A percentile compares a stretch with the other conserved stretches of the same genome.
These are phyloP conservation scores for Arenaria interpres DNA, from an alignment of 2,113 vertebrate genomes.

Conservation along the genomic window DNA sequence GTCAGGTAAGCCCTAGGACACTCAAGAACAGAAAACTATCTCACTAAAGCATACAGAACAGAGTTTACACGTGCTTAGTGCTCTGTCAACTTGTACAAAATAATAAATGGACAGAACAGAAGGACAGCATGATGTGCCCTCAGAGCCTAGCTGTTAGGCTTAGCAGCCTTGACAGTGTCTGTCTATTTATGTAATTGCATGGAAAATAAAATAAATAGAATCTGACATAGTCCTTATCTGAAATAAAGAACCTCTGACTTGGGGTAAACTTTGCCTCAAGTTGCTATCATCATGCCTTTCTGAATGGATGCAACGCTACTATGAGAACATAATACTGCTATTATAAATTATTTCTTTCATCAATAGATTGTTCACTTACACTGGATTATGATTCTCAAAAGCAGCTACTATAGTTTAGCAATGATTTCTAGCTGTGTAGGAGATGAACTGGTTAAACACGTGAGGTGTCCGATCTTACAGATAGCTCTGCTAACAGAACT, in stretches of 20 bases:
- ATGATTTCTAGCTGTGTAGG: neutral
- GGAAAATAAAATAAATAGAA: conserved; percentile 46
- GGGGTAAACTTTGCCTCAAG: conserved; percentile 40
- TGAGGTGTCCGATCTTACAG: neutral
- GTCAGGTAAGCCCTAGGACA: conserved; percentile 18
- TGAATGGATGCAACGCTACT: conserved; percentile 11
- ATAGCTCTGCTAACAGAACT: neutral
- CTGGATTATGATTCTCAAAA: conserved; percentile 36
- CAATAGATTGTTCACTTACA: neutral
- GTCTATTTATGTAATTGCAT: conserved; percentile 62
- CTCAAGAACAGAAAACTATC: neutral
- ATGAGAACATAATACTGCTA: neutral
- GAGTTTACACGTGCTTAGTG: conserved; percentile 48
- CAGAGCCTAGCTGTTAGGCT: conserved; percentile 35
- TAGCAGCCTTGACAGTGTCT: conserved; percentile 61
- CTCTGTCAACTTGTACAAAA: conserved; percentile 39
- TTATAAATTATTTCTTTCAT: conserved; percentile 7
- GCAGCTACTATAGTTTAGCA: neutral
- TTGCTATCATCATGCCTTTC: conserved; percentile 45
- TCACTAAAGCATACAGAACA: neutral
- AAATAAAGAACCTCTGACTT: conserved; percentile 55
- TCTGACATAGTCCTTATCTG: conserved; percentile 52
- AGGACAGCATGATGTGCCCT: conserved; percentile 27
- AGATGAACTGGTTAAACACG: neutral
- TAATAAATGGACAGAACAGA: conserved; percentile 36